These are phyloP conservation scores for Leptobrachium ailaonicum DNA, from an alignment of 2,113 vertebrate genomes.

Conservation along the genomic window DNA sequence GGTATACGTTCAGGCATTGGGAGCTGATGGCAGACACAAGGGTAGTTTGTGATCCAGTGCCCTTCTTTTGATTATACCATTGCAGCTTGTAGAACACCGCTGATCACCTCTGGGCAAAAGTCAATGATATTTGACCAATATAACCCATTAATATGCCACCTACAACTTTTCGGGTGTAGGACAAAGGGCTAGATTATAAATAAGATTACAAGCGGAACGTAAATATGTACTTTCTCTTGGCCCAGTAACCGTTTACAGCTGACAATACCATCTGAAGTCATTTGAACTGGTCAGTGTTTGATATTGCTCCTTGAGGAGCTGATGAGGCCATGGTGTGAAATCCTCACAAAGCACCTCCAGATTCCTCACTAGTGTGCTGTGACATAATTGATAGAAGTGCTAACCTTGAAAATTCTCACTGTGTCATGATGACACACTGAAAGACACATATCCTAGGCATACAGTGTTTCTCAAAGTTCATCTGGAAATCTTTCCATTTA, in stretches of 20 bases:
- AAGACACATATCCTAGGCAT: too few species aligned
- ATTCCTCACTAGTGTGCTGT: neutral
- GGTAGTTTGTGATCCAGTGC: too few species aligned
- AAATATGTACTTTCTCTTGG: neutral
- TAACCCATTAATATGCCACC: constrained; percentile 43
- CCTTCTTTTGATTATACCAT: too few species aligned
- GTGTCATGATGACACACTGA: neutral
- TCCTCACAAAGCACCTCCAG: neutral
- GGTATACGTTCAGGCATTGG: too few species aligned
- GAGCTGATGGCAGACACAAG: too few species aligned
- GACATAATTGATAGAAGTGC: neutral
- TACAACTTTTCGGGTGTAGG: constrained; percentile 24
- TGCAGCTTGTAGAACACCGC: too few species aligned
- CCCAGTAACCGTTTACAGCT: neutral
- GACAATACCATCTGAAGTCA: constrained; percentile 8
- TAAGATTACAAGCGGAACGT: neutral
- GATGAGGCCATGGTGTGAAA: constrained; percentile 17
- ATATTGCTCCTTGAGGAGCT: constrained; percentile 1
- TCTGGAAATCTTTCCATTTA: too few species aligned
- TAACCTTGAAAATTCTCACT: neutral
- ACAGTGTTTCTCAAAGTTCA: too few species aligned
- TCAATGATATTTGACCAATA: constrained; percentile 36
- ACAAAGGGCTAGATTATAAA: constrained; percentile 41
- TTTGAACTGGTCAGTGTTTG: neutral
- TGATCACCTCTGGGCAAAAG: constrained; percentile 6